phyloP scores from a whole-genome alignment of 2,113 vertebrate species.

The Ctenomys sociabilis region DNA sequence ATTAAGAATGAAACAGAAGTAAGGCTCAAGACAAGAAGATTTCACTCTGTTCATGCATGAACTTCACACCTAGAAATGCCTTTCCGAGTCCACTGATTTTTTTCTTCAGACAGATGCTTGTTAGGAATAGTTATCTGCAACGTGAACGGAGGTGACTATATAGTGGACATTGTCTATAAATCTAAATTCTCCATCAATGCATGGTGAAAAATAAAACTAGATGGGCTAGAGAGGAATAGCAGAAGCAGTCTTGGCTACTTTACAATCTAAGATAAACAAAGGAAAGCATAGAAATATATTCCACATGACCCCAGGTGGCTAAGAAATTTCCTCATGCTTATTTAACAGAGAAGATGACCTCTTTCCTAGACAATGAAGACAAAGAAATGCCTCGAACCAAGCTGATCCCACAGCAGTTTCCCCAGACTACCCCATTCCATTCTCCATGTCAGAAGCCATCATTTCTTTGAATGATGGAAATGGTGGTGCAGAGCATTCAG shows the following conservation, averaged over 20 bases:
- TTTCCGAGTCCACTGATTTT: background rate
- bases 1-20: background rate
- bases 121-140: background rate
- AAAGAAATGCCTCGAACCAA: background rate
- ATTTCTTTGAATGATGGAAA: constrained; percentile 34
- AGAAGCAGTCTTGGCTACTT: background rate
- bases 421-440: background rate
- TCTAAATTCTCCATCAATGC: background rate
- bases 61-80: background rate
- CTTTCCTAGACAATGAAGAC: constrained; percentile 19
- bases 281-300: background rate
- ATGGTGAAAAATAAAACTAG: constrained; percentile 5
- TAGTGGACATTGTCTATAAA: background rate
- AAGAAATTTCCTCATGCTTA: constrained; percentile 4
- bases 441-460: background rate
- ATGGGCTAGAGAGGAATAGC: background rate
- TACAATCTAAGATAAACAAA: background rate
- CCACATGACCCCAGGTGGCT: background rate
- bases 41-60: background rate
- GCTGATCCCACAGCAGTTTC: background rate
- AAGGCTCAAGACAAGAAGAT: background rate
- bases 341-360: constrained; percentile 34
- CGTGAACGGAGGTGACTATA: background rate
- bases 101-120: background rate
- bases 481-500: background rate